Conservation (phyloP, 1,140 invertebrate genomes). For the Hycleus phaleratus region DNA sequence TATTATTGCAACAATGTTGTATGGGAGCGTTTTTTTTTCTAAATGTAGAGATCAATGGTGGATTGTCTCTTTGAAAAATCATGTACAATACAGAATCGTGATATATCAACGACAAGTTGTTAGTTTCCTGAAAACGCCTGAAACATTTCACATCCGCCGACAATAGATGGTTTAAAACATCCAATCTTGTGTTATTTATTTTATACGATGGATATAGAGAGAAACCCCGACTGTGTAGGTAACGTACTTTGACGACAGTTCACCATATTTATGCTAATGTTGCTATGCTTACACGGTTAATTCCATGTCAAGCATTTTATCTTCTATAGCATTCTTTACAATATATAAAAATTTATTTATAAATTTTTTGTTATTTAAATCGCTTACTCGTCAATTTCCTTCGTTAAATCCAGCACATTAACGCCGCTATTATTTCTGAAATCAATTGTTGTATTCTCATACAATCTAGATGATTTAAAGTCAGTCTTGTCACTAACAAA, state of each 20-base stretch:
- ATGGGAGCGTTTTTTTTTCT: too few species aligned
- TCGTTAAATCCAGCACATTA: constrained; percentile 26
- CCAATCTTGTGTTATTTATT: background rate
- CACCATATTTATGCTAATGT: constrained; percentile 17
- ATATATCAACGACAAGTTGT: too few species aligned
- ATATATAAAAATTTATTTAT: background rate
- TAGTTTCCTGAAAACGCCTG: too few species aligned
- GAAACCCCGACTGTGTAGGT: constrained; percentile 15
- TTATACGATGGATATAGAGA: constrained; percentile 9
- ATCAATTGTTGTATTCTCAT: constrained; percentile 11
- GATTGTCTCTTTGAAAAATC: too few species aligned
- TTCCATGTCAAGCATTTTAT: constrained; percentile 16
- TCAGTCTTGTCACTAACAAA: background rate
- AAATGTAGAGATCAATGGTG: too few species aligned
- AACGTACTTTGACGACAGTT: constrained; percentile 12
- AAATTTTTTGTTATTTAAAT: background rate
- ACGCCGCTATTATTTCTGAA: constrained; percentile 9
- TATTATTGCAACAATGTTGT: too few species aligned
- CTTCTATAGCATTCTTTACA: constrained; percentile 2
- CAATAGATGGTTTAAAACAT: too few species aligned
- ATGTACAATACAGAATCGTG: too few species aligned
- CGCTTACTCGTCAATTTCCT: constrained; percentile 30
- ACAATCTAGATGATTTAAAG: background rate
- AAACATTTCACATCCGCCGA: too few species aligned
- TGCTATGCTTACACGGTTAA: constrained; percentile 14